phyloP scores from a whole-genome alignment of 2,797 vertebrate genomes.

The Cygnus olor region DNA sequence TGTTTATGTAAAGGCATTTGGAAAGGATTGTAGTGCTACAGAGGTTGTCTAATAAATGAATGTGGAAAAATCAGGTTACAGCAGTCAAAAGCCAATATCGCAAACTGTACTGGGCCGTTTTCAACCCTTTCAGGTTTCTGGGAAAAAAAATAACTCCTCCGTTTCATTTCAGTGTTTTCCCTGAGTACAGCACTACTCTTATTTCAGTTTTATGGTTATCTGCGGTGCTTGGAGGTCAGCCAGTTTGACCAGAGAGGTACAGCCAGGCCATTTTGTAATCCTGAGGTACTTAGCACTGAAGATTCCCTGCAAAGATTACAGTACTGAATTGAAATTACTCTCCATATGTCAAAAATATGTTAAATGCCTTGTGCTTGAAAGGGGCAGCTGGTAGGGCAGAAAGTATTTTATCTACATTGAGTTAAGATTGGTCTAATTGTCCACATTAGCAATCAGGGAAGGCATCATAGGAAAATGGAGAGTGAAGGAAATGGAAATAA shows the following conservation, averaged over 20 bases:
- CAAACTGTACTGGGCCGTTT: background rate
- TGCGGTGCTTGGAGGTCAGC: slow-evolving; percentile 10
- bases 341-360: background rate
- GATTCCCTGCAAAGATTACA: background rate
- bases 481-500: background rate
- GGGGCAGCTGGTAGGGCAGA: background rate
- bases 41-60: background rate
- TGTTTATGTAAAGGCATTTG: background rate
- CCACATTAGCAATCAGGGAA: background rate
- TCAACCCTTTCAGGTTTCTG: background rate
- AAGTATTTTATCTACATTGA: background rate
- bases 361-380: background rate
- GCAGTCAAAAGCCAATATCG: too few relatives aligned
- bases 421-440: background rate
- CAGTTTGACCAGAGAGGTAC: background rate
- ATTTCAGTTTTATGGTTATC: background rate
- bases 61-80: background rate
- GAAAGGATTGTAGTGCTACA: background rate
- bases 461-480: background rate
- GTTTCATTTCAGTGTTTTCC: background rate
- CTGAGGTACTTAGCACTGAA: background rate
- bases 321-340: background rate
- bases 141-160: background rate
- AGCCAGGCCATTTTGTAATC: background rate
- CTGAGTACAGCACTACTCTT: background rate